phyloP scores from a whole-genome alignment of 2,797 vertebrate genomes.

The Simalia tracyae region DNA sequence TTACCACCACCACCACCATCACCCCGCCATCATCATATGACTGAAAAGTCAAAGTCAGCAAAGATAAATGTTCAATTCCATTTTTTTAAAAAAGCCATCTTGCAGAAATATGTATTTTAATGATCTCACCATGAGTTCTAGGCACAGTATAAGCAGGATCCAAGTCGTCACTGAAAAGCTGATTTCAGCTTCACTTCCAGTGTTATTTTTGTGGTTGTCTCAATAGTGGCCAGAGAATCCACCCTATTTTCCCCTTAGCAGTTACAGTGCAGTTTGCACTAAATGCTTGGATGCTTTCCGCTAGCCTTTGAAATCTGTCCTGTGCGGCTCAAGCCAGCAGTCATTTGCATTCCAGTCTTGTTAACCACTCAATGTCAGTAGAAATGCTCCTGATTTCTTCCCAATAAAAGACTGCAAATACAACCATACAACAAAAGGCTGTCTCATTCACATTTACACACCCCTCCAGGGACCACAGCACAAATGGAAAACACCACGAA shows the following conservation, averaged over 20 bases:
- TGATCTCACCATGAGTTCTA: background rate
- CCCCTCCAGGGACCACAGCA: background rate
- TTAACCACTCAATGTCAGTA: slow-evolving; percentile 33
- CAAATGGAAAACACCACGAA: slow-evolving; percentile 39
- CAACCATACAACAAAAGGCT: background rate
- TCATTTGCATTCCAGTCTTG: slow-evolving; percentile 17
- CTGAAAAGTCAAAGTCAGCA: background rate
- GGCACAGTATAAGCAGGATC: background rate
- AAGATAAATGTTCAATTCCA: background rate
- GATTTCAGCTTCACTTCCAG: background rate
- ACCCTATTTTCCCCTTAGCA: background rate
- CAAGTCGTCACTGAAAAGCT: background rate
- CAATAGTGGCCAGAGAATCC: background rate
- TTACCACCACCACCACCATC: background rate
- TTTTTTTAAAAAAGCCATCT: background rate
- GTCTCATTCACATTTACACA: slow-evolving; percentile 23
- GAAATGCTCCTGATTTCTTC: background rate
- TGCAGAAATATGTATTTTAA: background rate
- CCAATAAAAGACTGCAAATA: slow-evolving; percentile 45
- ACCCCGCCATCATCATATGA: background rate
- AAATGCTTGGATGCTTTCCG: background rate
- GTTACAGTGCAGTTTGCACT: background rate
- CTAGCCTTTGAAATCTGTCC: background rate
- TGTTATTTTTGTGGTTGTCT: background rate
- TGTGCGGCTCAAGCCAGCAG: background rate